Base-by-base conservation (phyloP, 2,113 vertebrate genomes). In the Petaurus breviceps region DNA sequence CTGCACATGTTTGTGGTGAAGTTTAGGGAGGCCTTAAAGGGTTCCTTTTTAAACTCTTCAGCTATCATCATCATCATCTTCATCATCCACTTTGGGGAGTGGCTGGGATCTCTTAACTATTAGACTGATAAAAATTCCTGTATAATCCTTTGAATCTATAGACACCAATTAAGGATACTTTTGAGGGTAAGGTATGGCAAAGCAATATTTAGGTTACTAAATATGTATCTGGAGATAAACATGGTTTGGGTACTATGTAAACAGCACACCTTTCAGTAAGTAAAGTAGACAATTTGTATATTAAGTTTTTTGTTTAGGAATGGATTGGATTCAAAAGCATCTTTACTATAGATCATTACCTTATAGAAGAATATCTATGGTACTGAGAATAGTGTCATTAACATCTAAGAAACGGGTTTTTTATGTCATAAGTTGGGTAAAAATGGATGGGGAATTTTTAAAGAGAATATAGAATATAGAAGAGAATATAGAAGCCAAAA, bases 241-340 rank as follows among this genome's bases (percentile, higher is more conserved):
- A 93, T 22, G 61, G 9, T 92, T 97, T 0, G 0, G 97, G 91
- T 96, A n/a, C n/a, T 16, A 95, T n/a, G 89, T 46, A 96, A 24
- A 8, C 97, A 95, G 96, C 93, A 24, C 28, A 0, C 12, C 55
- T 37, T 96, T 3, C 53, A 53, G 92, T 92, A 92, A 68, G 6
- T 55, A 43, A 93, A 46, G 28, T 1, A 84, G 0, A 55, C 91
- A 94, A 55, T 55, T 84, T 57, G 92, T 96, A 0, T 52, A n/a
- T 95, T 97, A 84, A 46, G 24, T 51, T 96, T 51, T 96, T 95
- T 90, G 50, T 95, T 94, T 95, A 96, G 19, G 84, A 97, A 52
- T 95, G 54, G 16, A 96, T 77, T 94, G 52, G 8, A 24, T 10
- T 96, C 23, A 57, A 95, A n/a, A 52, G 84, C 43, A 61, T 95